A percentile compares a stretch with the other conserved stretches of the same genome.
Evolutionary conservation across 2,888 invertebrate genomes (phyloP).

Genomic region (Eupeodes latifasciatus): DNA sequence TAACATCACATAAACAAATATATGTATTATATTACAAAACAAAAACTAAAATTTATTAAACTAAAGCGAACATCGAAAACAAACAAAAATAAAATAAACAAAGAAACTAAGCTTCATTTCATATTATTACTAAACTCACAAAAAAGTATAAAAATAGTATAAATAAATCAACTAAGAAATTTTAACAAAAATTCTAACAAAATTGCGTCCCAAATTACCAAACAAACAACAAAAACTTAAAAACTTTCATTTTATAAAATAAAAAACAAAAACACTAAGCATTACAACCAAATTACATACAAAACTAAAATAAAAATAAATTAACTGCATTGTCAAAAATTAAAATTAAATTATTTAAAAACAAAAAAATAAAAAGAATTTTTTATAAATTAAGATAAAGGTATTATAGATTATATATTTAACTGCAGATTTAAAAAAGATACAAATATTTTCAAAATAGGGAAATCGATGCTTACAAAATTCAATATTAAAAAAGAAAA

Average conservation of each 20-base stretch:
- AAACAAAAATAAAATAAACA: constrained; percentile 35
- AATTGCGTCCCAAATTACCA: constrained; percentile 69
- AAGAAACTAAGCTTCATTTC: constrained; percentile 57
- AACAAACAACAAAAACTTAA: constrained; percentile 18
- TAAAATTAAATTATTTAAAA: constrained; percentile 14
- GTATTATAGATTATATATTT: constrained; percentile 65
- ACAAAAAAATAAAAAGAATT: neutral
- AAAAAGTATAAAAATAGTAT: constrained; percentile 3
- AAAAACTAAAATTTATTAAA: neutral
- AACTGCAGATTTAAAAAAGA: constrained; percentile 23
- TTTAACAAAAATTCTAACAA: constrained; percentile 59
- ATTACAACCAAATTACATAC: constrained; percentile 66
- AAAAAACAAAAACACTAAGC: constrained; percentile 43
- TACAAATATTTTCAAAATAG: constrained; percentile 44
- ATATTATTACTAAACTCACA: constrained; percentile 8
- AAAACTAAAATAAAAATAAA: constrained; percentile 41
- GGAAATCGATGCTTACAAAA: constrained; percentile 55
- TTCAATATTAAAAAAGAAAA: constrained; percentile 32
- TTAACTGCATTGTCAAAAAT: constrained; percentile 46
- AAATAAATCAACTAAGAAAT: constrained; percentile 43
- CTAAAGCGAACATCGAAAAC: constrained; percentile 58
- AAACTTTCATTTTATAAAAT: constrained; percentile 31
- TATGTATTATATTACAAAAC: neutral
- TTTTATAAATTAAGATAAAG: constrained; percentile 51
- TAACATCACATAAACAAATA: constrained; percentile 36